A percentile compares a stretch with the other conserved stretches of the same genome.
These are phyloP conservation scores for Pomatorhinus ruficollis DNA, from an alignment of 2,113 vertebrate genomes.

Conservation along the genomic window DNA sequence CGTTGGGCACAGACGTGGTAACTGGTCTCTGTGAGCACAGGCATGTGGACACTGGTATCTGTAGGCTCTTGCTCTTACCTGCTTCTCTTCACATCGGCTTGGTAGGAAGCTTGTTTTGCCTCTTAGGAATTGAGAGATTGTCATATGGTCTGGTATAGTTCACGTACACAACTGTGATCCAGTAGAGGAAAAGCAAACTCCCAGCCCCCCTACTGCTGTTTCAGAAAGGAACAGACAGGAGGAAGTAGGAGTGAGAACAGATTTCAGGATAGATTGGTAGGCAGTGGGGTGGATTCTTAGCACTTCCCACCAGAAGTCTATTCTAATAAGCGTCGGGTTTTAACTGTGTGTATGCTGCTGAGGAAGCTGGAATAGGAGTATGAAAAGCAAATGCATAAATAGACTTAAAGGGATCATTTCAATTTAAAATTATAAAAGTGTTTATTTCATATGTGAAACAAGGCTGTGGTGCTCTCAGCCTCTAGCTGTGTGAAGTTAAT, in stretches of 20 bases:
- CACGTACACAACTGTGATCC: constrained; percentile 56
- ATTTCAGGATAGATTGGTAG: constrained; percentile 60
- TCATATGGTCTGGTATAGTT: constrained; percentile 43
- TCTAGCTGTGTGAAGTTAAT: background rate
- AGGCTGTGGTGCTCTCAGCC: background rate
- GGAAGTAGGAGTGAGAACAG: constrained; percentile 66
- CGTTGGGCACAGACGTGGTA: background rate
- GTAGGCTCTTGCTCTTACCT: background rate
- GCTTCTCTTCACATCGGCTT: background rate
- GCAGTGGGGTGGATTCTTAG: constrained; percentile 58
- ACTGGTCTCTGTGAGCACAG: background rate
- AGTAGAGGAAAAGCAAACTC: constrained; percentile 56
- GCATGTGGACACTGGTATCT: background rate
- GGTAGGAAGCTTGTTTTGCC: constrained; percentile 37
- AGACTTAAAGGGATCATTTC: background rate
- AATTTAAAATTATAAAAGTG: background rate
- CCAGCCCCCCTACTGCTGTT: constrained; percentile 40
- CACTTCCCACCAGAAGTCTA: constrained; percentile 62
- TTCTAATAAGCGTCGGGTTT: constrained; percentile 11
- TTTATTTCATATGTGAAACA: background rate
- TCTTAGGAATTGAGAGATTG: background rate
- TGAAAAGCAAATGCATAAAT: background rate
- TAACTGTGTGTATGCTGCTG: constrained; percentile 20
- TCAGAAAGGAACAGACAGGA: constrained; percentile 59
- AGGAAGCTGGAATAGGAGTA: background rate